Evolutionary conservation across 53 echinoderm and acorn worm species (phyloP), one percentile per base, ranked within the genome.

Genomic region (Stichopus horrens): DNA sequence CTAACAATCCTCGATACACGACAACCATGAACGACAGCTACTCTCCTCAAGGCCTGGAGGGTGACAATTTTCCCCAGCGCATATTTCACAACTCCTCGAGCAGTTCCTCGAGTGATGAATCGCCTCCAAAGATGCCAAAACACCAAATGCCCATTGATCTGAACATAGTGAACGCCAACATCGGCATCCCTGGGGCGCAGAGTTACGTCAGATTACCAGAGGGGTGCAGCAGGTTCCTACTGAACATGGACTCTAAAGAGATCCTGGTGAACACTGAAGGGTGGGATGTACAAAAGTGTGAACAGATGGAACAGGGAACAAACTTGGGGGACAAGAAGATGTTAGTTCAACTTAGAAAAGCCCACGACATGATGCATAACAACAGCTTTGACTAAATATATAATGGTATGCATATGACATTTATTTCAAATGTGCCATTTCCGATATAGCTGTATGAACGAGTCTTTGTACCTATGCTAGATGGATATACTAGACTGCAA

Each of bases 201-300:
- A 13, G 19, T 7, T 71, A 20, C 19, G 71, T n/a, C n/a, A 71
- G 71, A 20, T 0, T 71, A 71, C 85, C 85, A 16, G 58, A 85
- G 18, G 85, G 85, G 11, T 85, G 85, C 52, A 53, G 52, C 22
- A 65, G 52, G n/a, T 85, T 66, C 85, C 52, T 85, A 23, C 10
- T 85, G 5, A 37, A 85, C 85, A 63, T 85, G 85, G 65, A 63
- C 10, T 85, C 85, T 2, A 85, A 85, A 18, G 85, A 85, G 63
- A 85, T 85, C 20, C 63, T 85, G 13, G 85, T 85, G 4, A 85
- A 67, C 5, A 66, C 67, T 9, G 37, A 85, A 16, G 85, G 85
- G 5, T 85, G 85, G 85, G 85, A 85, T 85, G 52, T 85, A 10
- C 52, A n/a, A 51, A 85, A 14, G 52, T 85, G 85, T 65, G 85